Evolutionary conservation across 2,888 invertebrate species (phyloP), one percentile per base, ranked within the genome.

Genomic region (Eilema griseolum): DNA sequence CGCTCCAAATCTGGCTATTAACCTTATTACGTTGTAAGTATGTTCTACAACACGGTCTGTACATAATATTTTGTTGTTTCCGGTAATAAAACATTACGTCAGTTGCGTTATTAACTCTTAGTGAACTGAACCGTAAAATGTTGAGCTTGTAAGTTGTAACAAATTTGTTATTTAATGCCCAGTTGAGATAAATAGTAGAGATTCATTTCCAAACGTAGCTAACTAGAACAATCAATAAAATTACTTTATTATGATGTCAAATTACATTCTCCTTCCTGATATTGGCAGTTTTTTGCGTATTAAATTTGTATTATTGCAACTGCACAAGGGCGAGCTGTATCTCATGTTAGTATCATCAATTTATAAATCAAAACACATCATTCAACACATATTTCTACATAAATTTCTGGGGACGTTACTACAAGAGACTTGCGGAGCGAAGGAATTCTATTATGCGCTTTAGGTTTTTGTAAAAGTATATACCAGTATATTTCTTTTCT

Each of bases 21-120:
- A 82, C 80, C 76, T 75, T 74, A 83, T 78, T 61, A 68, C 56
- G 63, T 67, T 52, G 71, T 73, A 72, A 67, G 8, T 52, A 72
- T 63, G 24, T n/a, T 57, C 33, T 57, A 66, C 11, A 66, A 57
- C 66, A 64, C 67, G 63, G 61, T 33, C 61, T 14, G 68, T 63
- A 71, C 73, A 75, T 83, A 71, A 76, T 74, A 67, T 76, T 73
- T 70, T 71, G 64, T 64, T 23, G 66, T 81, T 79, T 81, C 83
- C 83, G 83, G 76, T 82, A 73, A 71, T 69, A 72, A 75, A 66
- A 46, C 68, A 79, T 83, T 82, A 76, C 83, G 74, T 75, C 80
- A 82, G 70, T 61, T 37, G 63, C 37, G 63, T 66, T 75, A 69
- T 74, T 73, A 71, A 68, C 77, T 72, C 60, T 61, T 56, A 70